phyloP scores from a whole-genome alignment of 23 tunicate species.

The Botrylloides violaceus region DNA sequence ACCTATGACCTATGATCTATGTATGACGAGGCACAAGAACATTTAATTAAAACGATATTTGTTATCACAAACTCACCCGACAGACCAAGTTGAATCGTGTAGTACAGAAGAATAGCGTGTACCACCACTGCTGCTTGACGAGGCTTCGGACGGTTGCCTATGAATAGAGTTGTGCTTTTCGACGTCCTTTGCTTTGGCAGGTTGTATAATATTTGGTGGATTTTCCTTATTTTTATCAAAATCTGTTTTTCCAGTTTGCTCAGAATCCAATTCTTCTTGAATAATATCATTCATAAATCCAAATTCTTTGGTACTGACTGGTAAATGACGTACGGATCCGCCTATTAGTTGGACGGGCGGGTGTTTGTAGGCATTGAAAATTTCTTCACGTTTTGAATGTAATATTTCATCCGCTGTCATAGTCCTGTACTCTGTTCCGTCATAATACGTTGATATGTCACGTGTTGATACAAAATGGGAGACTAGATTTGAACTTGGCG shows the following conservation, averaged over 20 bases:
- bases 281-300: conserved; percentile 8
- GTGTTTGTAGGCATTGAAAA: conserved; percentile 13
- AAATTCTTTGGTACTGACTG: conserved; percentile 16
- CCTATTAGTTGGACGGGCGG: conserved; percentile 1
- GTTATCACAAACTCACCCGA: conserved; percentile 64
- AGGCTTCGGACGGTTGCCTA: conserved; percentile 25
- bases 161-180: conserved; percentile 2
- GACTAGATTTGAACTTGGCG: conserved; percentile 27
- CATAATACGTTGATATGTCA: conserved; percentile 21
- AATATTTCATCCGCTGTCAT: conserved; percentile 23
- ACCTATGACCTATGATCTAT: too few relatives aligned
- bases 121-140: conserved; percentile 14
- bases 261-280: conserved; percentile 17
- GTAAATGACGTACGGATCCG: conserved; percentile 22
- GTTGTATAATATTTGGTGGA: neutral
- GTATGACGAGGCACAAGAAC: too few relatives aligned
- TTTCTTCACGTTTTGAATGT: conserved; percentile 18
- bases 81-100: conserved; percentile 50
- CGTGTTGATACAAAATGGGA: conserved; percentile 28
- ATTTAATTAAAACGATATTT: too few relatives aligned
- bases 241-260: neutral
- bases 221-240: neutral
- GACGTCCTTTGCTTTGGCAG: neutral
- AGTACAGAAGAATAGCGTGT: conserved; percentile 28
- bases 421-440: conserved; percentile 11